Base-by-base conservation (phyloP, 2,113 vertebrate species). In the Dinomys branickii region DNA sequence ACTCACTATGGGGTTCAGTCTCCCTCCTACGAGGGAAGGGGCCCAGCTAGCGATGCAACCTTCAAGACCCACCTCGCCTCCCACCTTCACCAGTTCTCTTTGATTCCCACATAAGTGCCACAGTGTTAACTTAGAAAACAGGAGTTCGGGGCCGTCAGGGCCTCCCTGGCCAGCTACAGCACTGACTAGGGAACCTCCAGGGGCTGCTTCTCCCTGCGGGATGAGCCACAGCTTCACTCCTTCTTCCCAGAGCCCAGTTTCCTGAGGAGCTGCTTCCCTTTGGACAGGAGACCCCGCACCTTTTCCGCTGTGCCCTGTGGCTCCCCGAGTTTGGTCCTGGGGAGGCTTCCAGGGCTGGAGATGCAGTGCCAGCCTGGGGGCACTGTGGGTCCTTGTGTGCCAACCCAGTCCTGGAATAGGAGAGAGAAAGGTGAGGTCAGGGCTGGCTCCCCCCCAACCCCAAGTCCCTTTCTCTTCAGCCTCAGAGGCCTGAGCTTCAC, bases 201-300 rank as follows among this genome's bases (percentile, higher is more conserved):
- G 41, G 75, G 30, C 58, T 52, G 38, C 92, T 96, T 96, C 93
- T 47, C 38, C 30, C 35, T 58, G 82, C 38, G 63, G 91, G 82
- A 83, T 24, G 14, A 63, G 86, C 35, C 83, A 33, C 61, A 35
- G 73, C 24, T 11, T 99, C 98, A 99, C 58, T 98, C 99, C 97
- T 99, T 99, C 98, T 99, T 99, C 98, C 98, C 99, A 93, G 99
- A 99, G 87, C 99, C 99, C 97, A 99, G 98, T 94, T 99, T 99
- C 98, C 97, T 99, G 96, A 99, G 99, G 95, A 99, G 98, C 83
- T 98, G 99, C 98, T 99, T 99, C 85, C 99, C 99, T 98, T 99
- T 99, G 96, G 99, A 99, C 98, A 99, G 99, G 98, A 99, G 99
- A 94, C 99, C 88, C 97, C 98, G 98, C 97, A 99, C 99, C 98